Base-by-base conservation (phyloP, 2,797 vertebrate genomes). In the Schizothorax lantsangensis region DNA sequence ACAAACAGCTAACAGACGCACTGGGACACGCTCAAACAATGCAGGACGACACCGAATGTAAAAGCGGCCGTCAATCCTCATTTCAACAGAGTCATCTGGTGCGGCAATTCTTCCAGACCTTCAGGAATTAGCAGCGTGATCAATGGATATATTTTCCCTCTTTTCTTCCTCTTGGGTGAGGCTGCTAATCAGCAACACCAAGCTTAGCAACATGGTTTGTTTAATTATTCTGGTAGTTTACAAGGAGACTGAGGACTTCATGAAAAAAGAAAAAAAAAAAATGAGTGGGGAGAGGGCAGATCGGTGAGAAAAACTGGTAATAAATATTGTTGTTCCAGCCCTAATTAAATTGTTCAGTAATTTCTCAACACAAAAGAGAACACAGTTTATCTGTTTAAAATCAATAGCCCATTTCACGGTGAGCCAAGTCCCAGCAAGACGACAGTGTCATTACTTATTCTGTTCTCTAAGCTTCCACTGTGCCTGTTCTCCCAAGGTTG, bases 331-430 rank as follows among this genome's bases (percentile, higher is more conserved):
- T 88, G 79, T 88, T 86, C 75, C 49, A 64, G 54, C 77, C 54
- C 84, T 88, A 88, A 90, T 92, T 91, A 91, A 89, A 90, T 88
- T 90, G 90, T 88, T 89, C 73, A 30, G 86, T 87, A 89, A 90
- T 89, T 88, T 88, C 88, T 89, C 86, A 84, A 88, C 84, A 87
- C 81, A 89, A 82, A 86, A 85, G 84, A 81, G 88, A 88, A 88
- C 87, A 85, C 85, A 83, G 80, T 88, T 88, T 89, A 89, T 91
- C 88, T 74, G 89, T 89, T 89, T 88, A 89, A 89, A 92, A 91
- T 90, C 91, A 89, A 92, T 92, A 90, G 86, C 83, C 88, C 88
- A 91, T 91, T 91, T 90, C 85, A 89, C 85, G 83, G 83, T 79
- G 84, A 90, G 84, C 84, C 88, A 88, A 88, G 75, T 90, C 91